Percentiles rank a stretch among this genome's conserved stretches.
phyloP scores from a whole-genome alignment of 2,113 vertebrate species.

The Gadus macrocephalus region DNA sequence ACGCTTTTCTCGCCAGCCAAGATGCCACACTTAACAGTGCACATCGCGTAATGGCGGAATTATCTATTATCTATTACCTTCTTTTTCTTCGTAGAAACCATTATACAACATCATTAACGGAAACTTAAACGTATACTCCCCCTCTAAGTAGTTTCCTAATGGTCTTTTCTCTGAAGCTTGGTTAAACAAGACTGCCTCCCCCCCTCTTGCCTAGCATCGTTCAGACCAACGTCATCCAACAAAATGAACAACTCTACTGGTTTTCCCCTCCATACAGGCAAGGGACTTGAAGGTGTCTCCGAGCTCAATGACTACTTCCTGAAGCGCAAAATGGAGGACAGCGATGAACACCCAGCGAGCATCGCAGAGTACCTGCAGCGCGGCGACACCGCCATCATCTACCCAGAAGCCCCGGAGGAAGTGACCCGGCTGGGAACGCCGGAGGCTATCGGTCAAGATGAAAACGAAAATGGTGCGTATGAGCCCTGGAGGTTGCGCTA shows the following conservation, averaged over 20 bases:
- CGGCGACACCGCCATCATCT: constrained; percentile 93
- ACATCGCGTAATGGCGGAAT: constrained; percentile 44
- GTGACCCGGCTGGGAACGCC: constrained; percentile 87
- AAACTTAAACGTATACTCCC: constrained; percentile 63
- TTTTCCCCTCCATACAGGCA: constrained; percentile 70
- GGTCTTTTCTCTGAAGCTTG: constrained; percentile 32
- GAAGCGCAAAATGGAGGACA: constrained; percentile 87
- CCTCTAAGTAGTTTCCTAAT: constrained; percentile 53
- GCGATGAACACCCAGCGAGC: constrained; percentile 81
- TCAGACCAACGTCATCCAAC: no score
- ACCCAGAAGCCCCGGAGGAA: constrained; percentile 96
- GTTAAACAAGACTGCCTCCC: no score
- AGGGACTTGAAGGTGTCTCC: constrained; percentile 81
- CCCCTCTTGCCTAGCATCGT: no score
- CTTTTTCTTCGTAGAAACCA: constrained; percentile 54
- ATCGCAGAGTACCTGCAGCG: constrained; percentile 92
- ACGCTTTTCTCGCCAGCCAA: constrained; percentile 48
- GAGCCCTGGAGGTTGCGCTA: no score
- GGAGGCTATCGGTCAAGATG: constrained; percentile 86
- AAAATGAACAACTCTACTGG: background rate
- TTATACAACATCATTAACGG: constrained; percentile 43
- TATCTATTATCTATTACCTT: constrained; percentile 35
- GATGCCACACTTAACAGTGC: constrained; percentile 34
- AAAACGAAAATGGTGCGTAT: constrained; percentile 87
- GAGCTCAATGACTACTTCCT: constrained; percentile 87